Percentiles rank a stretch among this genome's conserved stretches.
Evolutionary conservation across 2,113 vertebrate genomes (phyloP).

Genomic region (Muscicapa adusta): DNA sequence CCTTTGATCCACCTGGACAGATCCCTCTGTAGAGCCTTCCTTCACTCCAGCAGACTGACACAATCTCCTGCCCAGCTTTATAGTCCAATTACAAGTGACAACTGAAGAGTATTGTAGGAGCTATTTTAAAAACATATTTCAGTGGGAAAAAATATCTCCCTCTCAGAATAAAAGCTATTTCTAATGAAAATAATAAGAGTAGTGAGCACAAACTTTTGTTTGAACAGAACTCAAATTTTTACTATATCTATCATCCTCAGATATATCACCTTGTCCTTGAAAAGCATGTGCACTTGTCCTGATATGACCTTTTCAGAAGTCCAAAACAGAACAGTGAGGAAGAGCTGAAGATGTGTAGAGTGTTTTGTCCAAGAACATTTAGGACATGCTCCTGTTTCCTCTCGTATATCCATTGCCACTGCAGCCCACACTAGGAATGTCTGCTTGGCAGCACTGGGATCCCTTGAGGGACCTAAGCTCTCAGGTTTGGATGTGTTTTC

Average conservation of each 20-base stretch:
- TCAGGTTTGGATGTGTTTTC: background rate
- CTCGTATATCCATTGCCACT: no score
- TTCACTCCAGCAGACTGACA: background rate
- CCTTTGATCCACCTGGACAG: background rate
- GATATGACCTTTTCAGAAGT: background rate
- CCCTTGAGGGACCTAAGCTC: background rate
- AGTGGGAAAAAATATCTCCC: background rate
- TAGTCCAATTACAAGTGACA: background rate
- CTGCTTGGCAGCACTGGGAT: background rate
- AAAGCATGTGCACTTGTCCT: background rate
- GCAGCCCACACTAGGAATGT: background rate
- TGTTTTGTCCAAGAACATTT: rapidly evolving
- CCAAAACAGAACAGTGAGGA: background rate
- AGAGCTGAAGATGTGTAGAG: background rate
- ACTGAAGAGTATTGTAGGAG: background rate
- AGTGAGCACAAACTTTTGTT: background rate
- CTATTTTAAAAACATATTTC: background rate
- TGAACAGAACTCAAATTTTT: background rate
- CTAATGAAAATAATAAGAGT: background rate
- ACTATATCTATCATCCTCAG: background rate
- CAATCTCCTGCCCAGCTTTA: background rate
- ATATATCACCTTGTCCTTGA: background rate
- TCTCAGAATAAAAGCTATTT: background rate
- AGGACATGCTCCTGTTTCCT: background rate
- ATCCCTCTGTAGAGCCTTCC: background rate